Conservation (phyloP, 2,113 vertebrate species). For the Nothoprocta perdicaria region DNA sequence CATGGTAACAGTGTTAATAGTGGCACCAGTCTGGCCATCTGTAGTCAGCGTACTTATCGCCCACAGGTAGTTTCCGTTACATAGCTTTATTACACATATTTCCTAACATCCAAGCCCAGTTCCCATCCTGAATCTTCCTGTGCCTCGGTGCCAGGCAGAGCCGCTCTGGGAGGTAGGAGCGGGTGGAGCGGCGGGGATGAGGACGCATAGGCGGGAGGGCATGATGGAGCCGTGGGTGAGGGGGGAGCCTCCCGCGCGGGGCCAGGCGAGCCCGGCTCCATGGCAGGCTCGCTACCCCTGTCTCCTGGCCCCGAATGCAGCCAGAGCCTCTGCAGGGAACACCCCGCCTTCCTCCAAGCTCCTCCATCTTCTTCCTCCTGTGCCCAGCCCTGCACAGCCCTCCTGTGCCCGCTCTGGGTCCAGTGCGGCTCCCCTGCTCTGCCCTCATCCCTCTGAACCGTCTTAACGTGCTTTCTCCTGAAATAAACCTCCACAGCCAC, state of each 20-base stretch:
- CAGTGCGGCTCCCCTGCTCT: not conserved
- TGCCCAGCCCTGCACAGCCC: not conserved
- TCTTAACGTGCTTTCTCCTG: not conserved
- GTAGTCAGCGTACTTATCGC: not conserved
- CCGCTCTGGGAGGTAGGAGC: not conserved
- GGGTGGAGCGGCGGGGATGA: not conserved
- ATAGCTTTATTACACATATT: slow-evolving; percentile 39
- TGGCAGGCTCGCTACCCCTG: not conserved
- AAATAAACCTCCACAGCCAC: accelerated
- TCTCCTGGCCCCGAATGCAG: accelerated
- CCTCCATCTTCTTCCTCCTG: not conserved
- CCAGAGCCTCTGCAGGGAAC: not conserved
- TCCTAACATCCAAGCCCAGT: not conserved
- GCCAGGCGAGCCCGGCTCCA: not conserved
- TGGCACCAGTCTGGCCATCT: not conserved
- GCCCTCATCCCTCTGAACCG: not conserved
- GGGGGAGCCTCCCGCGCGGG: not conserved
- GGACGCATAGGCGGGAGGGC: not conserved
- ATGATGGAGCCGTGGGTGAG: not conserved
- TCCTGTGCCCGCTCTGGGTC: not conserved
- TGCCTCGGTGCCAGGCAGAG: not conserved
- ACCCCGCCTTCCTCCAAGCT: accelerated
- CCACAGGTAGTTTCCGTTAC: not conserved
- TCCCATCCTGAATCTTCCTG: not conserved
- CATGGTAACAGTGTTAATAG: accelerated